These are phyloP conservation scores for Tetanocera ferruginea DNA, from an alignment of 2,888 invertebrate species.

Conservation along the genomic window DNA sequence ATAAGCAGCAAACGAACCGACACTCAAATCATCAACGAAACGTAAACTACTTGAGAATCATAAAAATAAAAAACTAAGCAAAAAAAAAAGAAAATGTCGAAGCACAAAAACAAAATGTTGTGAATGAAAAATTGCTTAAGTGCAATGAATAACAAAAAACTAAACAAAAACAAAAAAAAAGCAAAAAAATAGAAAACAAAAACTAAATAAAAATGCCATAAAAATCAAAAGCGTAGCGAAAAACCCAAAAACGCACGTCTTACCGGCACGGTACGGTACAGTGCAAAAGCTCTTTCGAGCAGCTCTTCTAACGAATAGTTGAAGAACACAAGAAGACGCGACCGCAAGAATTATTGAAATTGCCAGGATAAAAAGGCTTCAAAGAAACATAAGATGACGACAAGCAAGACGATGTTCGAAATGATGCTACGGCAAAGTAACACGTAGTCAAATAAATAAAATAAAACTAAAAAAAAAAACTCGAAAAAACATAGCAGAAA, in stretches of 20 bases:
- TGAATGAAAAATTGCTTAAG: conserved; percentile 11
- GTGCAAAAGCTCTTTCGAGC: neutral
- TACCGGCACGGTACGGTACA: no score
- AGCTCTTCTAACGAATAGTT: neutral
- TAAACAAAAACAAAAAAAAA: no score
- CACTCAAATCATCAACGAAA: conserved; percentile 19
- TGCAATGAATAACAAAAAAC: neutral
- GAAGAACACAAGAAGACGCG: conserved; percentile 8
- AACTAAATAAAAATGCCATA: neutral
- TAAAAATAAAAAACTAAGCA: neutral
- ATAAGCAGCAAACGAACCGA: conserved; percentile 20
- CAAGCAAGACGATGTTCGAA: neutral
- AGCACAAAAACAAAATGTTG: neutral
- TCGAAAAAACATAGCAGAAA: neutral
- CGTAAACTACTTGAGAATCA: conserved; percentile 27
- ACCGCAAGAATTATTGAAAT: conserved; percentile 37
- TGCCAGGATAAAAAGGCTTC: conserved; percentile 19
- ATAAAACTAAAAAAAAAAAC: neutral
- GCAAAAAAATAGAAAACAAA: neutral
- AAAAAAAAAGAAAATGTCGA: neutral
- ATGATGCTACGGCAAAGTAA: conserved; percentile 2
- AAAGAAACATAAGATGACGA: neutral
- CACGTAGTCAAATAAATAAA: conserved; percentile 15
- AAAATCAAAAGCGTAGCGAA: neutral
- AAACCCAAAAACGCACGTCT: conserved; percentile 6